Conservation (phyloP, 2,888 invertebrate species). For the Tuberolachnus salignus region DNA sequence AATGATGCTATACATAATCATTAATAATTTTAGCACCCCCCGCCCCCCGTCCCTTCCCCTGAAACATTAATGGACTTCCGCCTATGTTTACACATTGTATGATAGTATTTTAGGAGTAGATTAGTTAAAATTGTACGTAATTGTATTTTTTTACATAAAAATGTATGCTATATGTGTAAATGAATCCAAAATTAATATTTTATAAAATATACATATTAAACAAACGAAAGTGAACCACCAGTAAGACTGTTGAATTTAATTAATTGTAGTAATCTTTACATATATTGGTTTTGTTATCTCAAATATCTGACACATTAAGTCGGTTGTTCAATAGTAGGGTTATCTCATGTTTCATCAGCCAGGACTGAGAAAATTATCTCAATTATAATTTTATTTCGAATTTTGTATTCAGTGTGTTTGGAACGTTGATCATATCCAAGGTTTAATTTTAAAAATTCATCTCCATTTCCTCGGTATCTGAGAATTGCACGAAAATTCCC, state of each 20-base stretch:
- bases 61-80: no score
- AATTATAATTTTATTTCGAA: background rate
- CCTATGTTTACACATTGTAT: no score
- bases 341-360: background rate
- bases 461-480: background rate
- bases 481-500: background rate
- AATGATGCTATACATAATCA: no score
- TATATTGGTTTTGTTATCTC: background rate
- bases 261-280: background rate
- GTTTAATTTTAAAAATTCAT: background rate
- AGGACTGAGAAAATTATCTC: background rate
- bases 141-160: no score
- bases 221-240: background rate
- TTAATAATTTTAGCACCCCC: no score
- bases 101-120: no score
- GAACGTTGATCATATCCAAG: background rate
- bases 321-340: background rate
- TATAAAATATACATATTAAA: no score
- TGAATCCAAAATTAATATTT: no score
- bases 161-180: no score
- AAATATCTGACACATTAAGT: background rate
- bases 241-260: background rate
- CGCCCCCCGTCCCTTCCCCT: no score
- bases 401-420: background rate
- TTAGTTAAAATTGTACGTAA: no score